phyloP scores from a whole-genome alignment of 1,140 invertebrate species.

The Proales similis region DNA sequence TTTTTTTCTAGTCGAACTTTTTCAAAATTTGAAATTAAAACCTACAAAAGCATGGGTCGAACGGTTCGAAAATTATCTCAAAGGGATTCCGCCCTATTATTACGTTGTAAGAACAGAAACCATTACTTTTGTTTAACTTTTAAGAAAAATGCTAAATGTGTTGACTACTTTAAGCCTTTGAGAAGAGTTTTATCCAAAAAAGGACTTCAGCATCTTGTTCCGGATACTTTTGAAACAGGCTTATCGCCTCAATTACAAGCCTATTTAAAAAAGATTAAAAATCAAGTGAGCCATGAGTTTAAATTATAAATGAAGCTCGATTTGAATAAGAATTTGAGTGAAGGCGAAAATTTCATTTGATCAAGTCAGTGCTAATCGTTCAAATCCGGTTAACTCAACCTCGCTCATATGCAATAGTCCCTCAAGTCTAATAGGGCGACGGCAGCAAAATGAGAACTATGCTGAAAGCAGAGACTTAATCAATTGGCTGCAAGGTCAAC shows the following conservation, averaged over 20 bases:
- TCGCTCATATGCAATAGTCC: constrained; percentile 26
- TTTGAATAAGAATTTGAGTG: background rate
- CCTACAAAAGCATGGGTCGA: constrained; percentile 48
- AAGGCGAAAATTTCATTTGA: constrained; percentile 32
- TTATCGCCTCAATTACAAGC: constrained; percentile 18
- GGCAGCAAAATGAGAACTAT: constrained; percentile 30
- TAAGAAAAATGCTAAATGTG: background rate
- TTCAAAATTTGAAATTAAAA: constrained; percentile 59
- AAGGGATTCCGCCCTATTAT: constrained; percentile 92
- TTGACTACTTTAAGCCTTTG: constrained; percentile 62
- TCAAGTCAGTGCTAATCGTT: constrained; percentile 31
- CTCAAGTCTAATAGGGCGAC: background rate
- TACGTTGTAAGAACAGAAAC: constrained; percentile 63
- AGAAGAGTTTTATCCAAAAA: constrained; percentile 81
- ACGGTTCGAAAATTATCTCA: constrained; percentile 79
- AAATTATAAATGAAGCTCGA: background rate
- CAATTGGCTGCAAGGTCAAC: constrained; percentile 28
- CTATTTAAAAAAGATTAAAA: constrained; percentile 38
- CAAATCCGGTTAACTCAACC: constrained; percentile 1
- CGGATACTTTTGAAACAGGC: constrained; percentile 81
- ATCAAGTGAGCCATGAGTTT: background rate
- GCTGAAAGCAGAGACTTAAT: constrained; percentile 33
- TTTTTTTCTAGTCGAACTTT: constrained; percentile 60
- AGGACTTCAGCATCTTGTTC: constrained; percentile 75
- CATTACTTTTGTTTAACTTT: background rate